Evolutionary conservation across 2,113 vertebrate species (phyloP), one percentile per base, ranked within the genome.

Genomic region (Rhineura floridana): DNA sequence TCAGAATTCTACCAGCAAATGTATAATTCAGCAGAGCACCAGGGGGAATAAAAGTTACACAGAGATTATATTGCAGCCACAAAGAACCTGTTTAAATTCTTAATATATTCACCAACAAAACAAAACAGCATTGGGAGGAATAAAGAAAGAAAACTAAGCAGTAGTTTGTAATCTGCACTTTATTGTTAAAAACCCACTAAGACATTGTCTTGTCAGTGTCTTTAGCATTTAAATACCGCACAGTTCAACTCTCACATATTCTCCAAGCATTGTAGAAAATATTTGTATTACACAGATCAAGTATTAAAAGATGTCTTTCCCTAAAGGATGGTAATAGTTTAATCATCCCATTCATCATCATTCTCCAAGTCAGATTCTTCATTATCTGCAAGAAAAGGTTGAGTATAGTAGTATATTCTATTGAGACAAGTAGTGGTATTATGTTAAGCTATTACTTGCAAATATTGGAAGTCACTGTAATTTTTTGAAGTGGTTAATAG

Each of bases 261-360:
- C 23, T 46, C 48, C 59, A 48, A 48, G 59, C n/a, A 23, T 83
- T 48, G 42, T 75, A 30, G 30, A 82, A 44, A 46, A 76, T 15
- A 42, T 80, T 59, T 55, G 30, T 82, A 82, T 59, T 86, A 63
- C 28, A 59, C 55, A 59, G 39, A 44, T 46, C 39, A 42, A 80
- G 17, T 6, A 42, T 80, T 55, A 79, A 80, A 69, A 80, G 44
- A 39, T 46, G 10, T 87, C 33, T 84, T 42, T 17, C 75, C 28
- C n/a, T 50, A 33, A 23, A 30, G 28, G 46, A 1, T 48, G 5
- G 11, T 21, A 79, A 48, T 59, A 46, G 62, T 48, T 76, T 87
- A 91, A 30, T 89, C 84, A 78, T 90, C 84, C 90, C 92, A 93
- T 48, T 91, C 85, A 44, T 89, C 88, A 30, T 67, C 77, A 23